Evolutionary conservation across 2,113 vertebrate genomes (phyloP).

Genomic region (Eclectus roratus): DNA sequence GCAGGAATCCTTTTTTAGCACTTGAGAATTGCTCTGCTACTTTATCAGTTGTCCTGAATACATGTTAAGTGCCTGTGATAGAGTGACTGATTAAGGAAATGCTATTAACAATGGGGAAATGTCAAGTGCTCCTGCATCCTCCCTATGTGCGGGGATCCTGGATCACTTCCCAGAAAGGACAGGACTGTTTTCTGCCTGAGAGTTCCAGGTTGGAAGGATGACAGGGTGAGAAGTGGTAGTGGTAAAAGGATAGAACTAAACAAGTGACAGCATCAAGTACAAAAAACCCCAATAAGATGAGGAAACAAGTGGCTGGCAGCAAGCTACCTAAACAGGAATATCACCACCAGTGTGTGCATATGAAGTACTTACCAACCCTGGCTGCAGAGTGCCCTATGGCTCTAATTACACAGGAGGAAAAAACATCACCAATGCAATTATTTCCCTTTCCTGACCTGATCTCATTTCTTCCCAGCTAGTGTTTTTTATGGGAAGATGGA

Average conservation of each 20-base stretch:
- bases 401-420: conserved; percentile 4
- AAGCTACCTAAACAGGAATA: neutral
- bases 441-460: neutral
- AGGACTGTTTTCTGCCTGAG: neutral
- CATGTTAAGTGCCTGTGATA: conserved; percentile 27
- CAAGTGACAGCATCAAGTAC: neutral
- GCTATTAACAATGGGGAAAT: conserved; percentile 29
- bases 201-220: neutral
- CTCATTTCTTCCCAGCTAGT: neutral
- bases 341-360: neutral
- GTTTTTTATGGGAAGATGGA: neutral
- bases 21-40: neutral
- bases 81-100: conserved; percentile 16
- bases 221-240: neutral
- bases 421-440: neutral
- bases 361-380: neutral
- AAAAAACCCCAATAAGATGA: neutral
- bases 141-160: neutral
- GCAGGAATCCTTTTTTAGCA: neutral
- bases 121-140: conserved; percentile 14
- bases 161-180: conserved; percentile 11
- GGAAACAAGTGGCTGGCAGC: neutral
- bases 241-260: neutral
- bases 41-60: conserved; percentile 16
- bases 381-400: neutral